Percentiles rank a stretch among this genome's conserved stretches.
These are phyloP conservation scores for Pocillopora grandis DNA, from an alignment of 92 coral and sea anemone genomes.

Conservation along the genomic window DNA sequence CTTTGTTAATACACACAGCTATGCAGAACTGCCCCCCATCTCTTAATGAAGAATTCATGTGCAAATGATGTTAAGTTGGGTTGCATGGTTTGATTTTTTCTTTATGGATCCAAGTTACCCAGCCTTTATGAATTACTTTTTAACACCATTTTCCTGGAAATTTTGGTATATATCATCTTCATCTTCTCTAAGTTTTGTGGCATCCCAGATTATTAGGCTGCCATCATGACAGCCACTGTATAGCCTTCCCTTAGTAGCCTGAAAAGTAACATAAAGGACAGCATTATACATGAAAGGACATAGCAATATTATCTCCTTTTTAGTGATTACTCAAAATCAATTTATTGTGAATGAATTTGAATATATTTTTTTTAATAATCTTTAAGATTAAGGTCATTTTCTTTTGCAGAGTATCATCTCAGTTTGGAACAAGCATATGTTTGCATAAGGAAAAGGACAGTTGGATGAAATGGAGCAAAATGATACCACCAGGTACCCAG, in stretches of 20 bases:
- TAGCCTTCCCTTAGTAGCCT: constrained; percentile 74
- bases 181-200: constrained; percentile 82
- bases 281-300: background rate
- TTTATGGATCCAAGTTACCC: background rate
- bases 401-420: too few species aligned
- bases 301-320: too few species aligned
- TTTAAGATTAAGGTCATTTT: too few species aligned
- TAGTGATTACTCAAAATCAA: too few species aligned
- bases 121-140: constrained; percentile 27
- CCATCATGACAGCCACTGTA: constrained; percentile 78
- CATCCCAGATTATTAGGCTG: constrained; percentile 81
- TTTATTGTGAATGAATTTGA: too few species aligned
- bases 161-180: constrained; percentile 84
- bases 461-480: too few species aligned
- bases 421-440: too few species aligned
- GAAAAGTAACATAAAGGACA: background rate
- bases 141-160: constrained; percentile 76
- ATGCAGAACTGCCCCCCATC: background rate
- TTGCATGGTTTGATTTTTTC: background rate
- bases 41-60: background rate
- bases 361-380: too few species aligned
- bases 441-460: too few species aligned
- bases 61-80: background rate
- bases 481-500: too few species aligned
- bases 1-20: background rate